Conservation (phyloP, 2,888 invertebrate genomes). For the Apotomis betuletana region DNA sequence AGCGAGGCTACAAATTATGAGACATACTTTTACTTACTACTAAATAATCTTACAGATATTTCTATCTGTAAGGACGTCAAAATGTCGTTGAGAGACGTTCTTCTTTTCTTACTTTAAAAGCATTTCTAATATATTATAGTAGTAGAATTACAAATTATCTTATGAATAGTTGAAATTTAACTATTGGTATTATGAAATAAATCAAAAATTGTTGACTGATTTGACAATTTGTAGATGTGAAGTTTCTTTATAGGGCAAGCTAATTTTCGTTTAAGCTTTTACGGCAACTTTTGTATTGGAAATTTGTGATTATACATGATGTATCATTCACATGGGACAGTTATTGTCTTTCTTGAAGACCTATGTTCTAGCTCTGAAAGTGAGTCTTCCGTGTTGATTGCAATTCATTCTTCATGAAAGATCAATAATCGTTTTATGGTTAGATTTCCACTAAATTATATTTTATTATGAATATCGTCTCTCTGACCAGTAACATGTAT, state of each 20-base stretch:
- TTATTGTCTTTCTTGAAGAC: background rate
- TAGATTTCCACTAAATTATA: no score
- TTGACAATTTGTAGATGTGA: constrained; percentile 42
- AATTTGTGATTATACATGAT: background rate
- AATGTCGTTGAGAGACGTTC: background rate
- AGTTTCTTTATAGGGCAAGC: constrained; percentile 30
- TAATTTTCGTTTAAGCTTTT: background rate
- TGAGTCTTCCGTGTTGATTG: background rate
- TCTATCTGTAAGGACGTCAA: background rate
- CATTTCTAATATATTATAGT: constrained; percentile 33
- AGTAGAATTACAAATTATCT: constrained; percentile 38
- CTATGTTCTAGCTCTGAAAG: background rate
- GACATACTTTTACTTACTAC: background rate
- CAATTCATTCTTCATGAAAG: background rate
- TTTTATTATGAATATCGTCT: no score
- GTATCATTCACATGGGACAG: background rate
- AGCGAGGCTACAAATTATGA: background rate
- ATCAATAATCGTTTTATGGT: background rate
- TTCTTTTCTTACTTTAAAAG: constrained; percentile 12
- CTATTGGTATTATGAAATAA: constrained; percentile 32
- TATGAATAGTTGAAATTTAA: constrained; percentile 39
- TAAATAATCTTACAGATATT: background rate
- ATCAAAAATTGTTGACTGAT: constrained; percentile 42
- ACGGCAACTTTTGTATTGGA: constrained; percentile 3
- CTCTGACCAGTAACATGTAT: no score